Base-by-base conservation (phyloP, 2,797 vertebrate genomes). In the Anniella stebbinsi region DNA sequence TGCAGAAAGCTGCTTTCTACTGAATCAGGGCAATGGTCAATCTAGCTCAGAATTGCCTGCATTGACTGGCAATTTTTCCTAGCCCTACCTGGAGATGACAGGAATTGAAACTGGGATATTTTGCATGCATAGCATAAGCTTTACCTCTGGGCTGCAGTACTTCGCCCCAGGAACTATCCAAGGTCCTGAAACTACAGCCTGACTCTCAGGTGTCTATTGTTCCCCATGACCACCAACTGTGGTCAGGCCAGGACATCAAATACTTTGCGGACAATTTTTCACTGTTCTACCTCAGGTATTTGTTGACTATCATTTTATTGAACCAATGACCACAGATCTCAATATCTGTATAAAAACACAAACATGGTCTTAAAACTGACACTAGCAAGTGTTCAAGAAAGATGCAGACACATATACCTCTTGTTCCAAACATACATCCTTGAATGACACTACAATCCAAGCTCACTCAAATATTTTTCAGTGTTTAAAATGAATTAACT, bases 401-500 rank as follows among this genome's bases (percentile, higher is more conserved):
- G 0, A 0, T 33, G 33, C 57, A 76, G 51, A 30, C 30, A 0
- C 0, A n/a, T 33, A 15, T 57, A 83, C 67, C 57, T 70, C 2
- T 25, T 87, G 69, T 77, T 54, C 13, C 60, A 80, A 30, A 18
- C 10, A 60, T 17, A 78, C 7, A 66, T 30, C 60, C 28, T 23
- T 51, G 54, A 92, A 78, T 5, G 87, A 8, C 13, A 72, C 33
- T 30, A 75, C 1, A 87, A 6, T 3, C 0, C 0, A 86, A 15
- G 70, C 60, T 86, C 28, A 41, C 23, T 51, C 8, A 75, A 91
- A 93, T 57, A 86, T 78, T 86, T 93, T 87, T 94, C 36, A 86
- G 1, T 82, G 28, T 13, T 18, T 10, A 81, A 57, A 81, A 57
- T n/a, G 18, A 36, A 4, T 66, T 82, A 36, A 45, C 33, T 81